Evolutionary conservation across 1,140 invertebrate species (phyloP), one percentile per base, ranked within the genome.

Genomic region (Musca vetustissima): DNA sequence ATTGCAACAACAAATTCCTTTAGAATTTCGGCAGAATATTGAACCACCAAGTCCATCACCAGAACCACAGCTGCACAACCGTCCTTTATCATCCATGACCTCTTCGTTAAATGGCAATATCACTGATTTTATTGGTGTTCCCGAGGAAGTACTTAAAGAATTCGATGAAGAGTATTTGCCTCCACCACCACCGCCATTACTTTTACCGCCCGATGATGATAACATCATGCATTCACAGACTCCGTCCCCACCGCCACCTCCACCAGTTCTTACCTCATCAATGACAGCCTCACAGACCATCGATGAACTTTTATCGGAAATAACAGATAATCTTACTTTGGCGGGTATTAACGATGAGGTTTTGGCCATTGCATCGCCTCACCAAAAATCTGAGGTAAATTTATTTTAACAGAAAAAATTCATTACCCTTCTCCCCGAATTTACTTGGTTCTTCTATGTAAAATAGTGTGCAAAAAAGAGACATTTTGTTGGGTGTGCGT

Each of bases 301-400:
- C 67, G 69, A 70, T 53, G 69, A 70, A 43, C 21, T 70, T 13
- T 57, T 70, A 22, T 49, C 50, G 22, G 25, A 70, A 43, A 70
- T 70, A 47, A 70, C 61, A 28, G 66, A 70, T 25, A 70, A 70
- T 64, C 52, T 70, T 14, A 61, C 17, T 13, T 50, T 24, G 43
- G 64, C 49, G 17, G 61, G 47, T 25, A 21, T 66, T 21, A 49
- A 57, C 57, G 36, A 36, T 17, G 47, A 32, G 11, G 21, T 25
- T 59, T n/a, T 64, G 17, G 28, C n/a, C n/a, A 61, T 36, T 19
- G 28, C 57, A 17, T 61, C 28, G 17, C 28, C 57, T 4, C 6
- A n/a, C 13, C 32, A 36, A 21, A 61, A 61, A 36, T 36, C 57
- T 21, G 57, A 61, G 57, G 57, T 61, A 61, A 61, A 19, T 61